phyloP scores from a whole-genome alignment of 2,113 vertebrate genomes.

The Tonatia bakeri region DNA sequence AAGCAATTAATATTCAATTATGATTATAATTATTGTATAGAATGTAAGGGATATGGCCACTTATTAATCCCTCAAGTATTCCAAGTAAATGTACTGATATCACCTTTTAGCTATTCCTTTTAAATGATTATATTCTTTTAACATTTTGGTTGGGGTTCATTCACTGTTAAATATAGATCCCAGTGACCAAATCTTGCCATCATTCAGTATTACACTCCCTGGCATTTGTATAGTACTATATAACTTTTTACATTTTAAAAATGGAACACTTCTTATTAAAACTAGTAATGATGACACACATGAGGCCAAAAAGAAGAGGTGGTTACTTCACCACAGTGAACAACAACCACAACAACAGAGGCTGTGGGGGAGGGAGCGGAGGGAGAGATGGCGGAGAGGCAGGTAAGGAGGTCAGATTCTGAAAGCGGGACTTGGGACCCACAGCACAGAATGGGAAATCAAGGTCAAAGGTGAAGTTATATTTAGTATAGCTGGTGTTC shows the following conservation, averaged over 20 bases:
- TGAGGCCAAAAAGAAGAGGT: neutral
- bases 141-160: neutral
- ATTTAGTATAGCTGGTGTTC: neutral
- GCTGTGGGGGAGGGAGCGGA: neutral
- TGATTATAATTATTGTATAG: neutral
- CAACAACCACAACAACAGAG: neutral
- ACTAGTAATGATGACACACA: neutral
- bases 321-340: neutral
- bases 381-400: neutral
- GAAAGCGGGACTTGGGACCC: neutral
- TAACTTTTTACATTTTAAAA: neutral
- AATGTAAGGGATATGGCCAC: neutral
- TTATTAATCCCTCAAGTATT: neutral
- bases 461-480: neutral
- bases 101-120: neutral
- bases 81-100: neutral
- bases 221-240: neutral
- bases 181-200: neutral
- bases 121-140: neutral
- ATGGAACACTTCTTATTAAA: neutral
- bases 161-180: neutral
- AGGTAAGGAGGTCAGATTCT: fast-evolving
- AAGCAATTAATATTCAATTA: neutral
- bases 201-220: neutral
- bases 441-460: neutral